phyloP scores from a whole-genome alignment of 35 echinoderm and acorn worm genomes.

The Apostichopus californicus region DNA sequence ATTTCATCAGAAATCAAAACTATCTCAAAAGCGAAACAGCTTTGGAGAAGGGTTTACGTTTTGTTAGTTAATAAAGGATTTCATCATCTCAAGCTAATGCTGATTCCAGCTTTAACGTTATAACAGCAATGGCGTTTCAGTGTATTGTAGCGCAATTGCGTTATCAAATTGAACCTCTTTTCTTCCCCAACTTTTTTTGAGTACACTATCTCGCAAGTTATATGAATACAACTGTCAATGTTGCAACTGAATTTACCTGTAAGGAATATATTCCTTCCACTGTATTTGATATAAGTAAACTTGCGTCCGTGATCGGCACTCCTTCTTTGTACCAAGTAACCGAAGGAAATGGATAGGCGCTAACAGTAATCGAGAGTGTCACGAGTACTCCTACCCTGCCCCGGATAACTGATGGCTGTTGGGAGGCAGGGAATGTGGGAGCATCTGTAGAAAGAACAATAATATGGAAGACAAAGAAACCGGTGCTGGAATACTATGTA shows the following conservation, averaged over 20 bases:
- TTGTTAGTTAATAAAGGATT: no score
- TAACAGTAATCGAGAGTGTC: background rate
- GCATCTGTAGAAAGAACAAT: background rate
- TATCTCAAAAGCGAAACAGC: no score
- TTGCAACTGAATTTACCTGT: background rate
- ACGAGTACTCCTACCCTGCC: background rate
- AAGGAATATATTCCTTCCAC: background rate
- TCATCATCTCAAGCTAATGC: no score
- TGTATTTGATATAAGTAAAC: background rate
- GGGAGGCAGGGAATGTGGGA: background rate
- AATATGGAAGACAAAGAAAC: background rate
- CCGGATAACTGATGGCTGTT: background rate
- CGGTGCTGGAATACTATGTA: no score
- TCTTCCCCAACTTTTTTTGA: no score
- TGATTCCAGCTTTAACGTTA: no score
- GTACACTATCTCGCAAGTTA: no score
- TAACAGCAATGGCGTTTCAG: no score
- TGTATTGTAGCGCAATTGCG: no score
- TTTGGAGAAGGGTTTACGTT: no score
- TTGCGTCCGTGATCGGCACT: background rate
- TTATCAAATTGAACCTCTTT: no score
- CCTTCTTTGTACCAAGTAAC: background rate
- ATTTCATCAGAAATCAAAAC: no score
- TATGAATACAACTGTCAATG: background rate
- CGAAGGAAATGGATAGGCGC: background rate